Conservation (phyloP, 2,113 vertebrate species). For the Polyodon spathula region DNA sequence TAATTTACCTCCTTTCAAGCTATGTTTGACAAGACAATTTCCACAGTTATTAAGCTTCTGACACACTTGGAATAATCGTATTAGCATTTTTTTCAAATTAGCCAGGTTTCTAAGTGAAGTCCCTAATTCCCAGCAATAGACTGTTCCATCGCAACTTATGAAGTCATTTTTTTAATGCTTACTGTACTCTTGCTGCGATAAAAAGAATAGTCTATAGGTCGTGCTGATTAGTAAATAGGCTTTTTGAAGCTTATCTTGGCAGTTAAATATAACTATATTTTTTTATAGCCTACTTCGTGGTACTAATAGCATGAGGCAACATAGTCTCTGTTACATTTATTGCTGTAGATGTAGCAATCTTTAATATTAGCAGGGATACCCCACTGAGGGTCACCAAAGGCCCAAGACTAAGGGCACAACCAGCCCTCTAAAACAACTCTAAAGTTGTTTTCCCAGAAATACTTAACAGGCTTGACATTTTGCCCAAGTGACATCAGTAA, state of each 20-base stretch:
- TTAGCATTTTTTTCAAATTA: slow-evolving; percentile 64
- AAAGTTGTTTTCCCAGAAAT: slow-evolving; percentile 43
- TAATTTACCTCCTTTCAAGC: slow-evolving; percentile 61
- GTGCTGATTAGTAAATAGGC: not conserved
- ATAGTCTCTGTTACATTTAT: not conserved
- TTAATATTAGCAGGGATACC: slow-evolving; percentile 25
- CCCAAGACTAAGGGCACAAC: slow-evolving; percentile 42
- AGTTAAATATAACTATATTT: not conserved
- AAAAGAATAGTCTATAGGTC: not conserved
- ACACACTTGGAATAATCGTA: slow-evolving; percentile 72
- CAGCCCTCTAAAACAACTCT: slow-evolving; percentile 36
- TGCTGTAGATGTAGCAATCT: slow-evolving; percentile 27
- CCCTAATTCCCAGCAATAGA: slow-evolving; percentile 38
- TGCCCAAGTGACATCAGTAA: slow-evolving; percentile 50
- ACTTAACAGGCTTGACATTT: slow-evolving; percentile 56
- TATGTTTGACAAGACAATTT: slow-evolving; percentile 71
- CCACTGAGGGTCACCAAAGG: slow-evolving; percentile 25
- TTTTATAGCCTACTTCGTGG: slow-evolving; percentile 12
- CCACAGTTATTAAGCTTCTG: slow-evolving; percentile 73
- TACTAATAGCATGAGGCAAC: slow-evolving; percentile 19
- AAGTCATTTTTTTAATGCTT: slow-evolving; percentile 41
- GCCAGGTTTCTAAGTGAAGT: slow-evolving; percentile 49
- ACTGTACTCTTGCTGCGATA: not conserved
- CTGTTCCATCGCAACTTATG: slow-evolving; percentile 33
- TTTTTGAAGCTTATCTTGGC: not conserved